A percentile compares a stretch with the other conserved stretches of the same genome.
Conservation (phyloP, 2,113 vertebrate genomes). For the Calyptommatus sinebrachiatus region DNA sequence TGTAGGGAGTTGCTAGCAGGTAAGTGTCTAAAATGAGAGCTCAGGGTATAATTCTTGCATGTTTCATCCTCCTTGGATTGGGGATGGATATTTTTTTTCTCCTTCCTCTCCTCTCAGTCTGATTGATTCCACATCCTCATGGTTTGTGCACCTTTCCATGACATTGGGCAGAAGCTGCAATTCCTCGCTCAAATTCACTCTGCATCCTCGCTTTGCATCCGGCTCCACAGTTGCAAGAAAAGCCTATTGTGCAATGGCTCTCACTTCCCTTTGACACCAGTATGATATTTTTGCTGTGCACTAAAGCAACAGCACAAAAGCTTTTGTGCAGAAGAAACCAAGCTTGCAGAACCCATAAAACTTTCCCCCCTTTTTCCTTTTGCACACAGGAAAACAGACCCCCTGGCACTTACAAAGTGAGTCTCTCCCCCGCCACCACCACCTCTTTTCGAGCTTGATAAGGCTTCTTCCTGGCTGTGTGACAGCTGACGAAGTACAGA, state of each 20-base stretch:
- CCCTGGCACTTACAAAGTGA: constrained; percentile 32
- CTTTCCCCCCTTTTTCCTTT: neutral
- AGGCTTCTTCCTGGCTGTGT: constrained; percentile 48
- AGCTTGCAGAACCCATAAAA: neutral
- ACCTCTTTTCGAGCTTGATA: constrained; percentile 26
- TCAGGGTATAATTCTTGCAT: no score
- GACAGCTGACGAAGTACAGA: constrained; percentile 71
- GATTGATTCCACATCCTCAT: no score
- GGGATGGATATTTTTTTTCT: neutral
- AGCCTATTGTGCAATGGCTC: no score
- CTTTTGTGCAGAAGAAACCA: neutral
- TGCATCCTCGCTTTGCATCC: neutral
- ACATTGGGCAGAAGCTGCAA: neutral
- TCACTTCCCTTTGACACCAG: no score
- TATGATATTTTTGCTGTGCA: no score
- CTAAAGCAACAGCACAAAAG: no score
- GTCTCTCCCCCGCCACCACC: neutral
- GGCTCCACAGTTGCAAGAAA: no score
- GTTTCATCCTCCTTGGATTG: no score
- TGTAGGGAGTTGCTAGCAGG: no score
- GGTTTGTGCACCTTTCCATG: neutral
- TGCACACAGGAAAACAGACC: constrained; percentile 9
- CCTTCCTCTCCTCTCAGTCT: neutral
- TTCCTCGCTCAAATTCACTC: neutral
- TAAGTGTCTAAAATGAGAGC: no score